phyloP scores from a whole-genome alignment of 2,797 vertebrate genomes.

The Sebastes diaconus region DNA sequence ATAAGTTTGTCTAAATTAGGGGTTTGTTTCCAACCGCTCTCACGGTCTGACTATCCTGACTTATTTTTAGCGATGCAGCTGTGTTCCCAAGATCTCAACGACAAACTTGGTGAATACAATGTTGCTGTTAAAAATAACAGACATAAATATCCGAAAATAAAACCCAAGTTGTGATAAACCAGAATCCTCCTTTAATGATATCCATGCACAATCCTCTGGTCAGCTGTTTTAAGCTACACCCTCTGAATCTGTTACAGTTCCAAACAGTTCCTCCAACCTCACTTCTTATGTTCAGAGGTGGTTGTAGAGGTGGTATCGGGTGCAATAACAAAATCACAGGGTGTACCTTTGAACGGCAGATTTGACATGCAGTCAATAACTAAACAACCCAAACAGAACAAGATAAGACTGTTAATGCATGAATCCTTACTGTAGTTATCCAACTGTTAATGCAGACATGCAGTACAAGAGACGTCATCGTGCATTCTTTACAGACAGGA shows the following conservation, averaged over 20 bases:
- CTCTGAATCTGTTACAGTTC: background rate
- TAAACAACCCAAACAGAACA: background rate
- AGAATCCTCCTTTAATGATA: background rate
- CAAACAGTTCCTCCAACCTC: background rate
- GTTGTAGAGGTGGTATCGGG: background rate
- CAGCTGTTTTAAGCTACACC: background rate
- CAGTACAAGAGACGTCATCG: background rate
- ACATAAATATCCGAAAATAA: background rate
- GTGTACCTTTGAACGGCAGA: background rate
- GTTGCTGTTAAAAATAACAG: background rate
- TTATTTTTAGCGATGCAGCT: background rate
- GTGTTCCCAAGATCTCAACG: background rate
- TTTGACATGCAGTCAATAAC: background rate
- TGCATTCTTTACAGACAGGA: background rate
- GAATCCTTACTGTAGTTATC: background rate
- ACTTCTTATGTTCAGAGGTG: background rate
- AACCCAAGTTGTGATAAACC: background rate
- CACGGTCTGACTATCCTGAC: background rate
- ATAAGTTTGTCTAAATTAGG: background rate
- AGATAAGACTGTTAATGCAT: background rate
- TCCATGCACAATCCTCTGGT: background rate
- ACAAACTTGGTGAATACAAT: background rate
- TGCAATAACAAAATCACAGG: background rate
- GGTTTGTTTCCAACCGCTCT: background rate
- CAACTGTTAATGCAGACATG: conserved; percentile 11